Evolutionary conservation across 1,140 invertebrate genomes (phyloP).

Genomic region (Calycopis cecrops): DNA sequence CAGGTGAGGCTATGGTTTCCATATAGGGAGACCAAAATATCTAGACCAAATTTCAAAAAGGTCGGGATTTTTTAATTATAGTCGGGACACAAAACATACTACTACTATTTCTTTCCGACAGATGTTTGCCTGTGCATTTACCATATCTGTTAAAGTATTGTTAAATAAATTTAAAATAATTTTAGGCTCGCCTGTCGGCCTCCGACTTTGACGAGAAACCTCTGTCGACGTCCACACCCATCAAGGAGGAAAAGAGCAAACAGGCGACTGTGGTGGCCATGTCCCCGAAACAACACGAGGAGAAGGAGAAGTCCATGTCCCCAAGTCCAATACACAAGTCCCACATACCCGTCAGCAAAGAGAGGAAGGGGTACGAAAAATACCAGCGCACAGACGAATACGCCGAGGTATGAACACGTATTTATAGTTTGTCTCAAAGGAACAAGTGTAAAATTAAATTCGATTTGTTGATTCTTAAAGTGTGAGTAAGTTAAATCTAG

Average conservation of each 20-base stretch:
- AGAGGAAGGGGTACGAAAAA: conserved; percentile 30
- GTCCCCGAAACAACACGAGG: conserved; percentile 51
- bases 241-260: conserved; percentile 40
- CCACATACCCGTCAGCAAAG: conserved; percentile 35
- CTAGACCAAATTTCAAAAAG: no score
- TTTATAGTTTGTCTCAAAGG: not conserved
- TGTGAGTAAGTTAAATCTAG: no score
- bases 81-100: no score
- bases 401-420: conserved; percentile 23
- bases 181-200: conserved; percentile 37
- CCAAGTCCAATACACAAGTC: conserved; percentile 28
- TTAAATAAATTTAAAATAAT: conserved; percentile 7
- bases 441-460: not conserved
- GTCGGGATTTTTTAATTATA: no score
- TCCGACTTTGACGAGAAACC: conserved; percentile 46
- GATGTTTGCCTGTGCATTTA: no score
- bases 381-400: conserved; percentile 42
- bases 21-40: no score
- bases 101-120: no score
- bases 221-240: conserved; percentile 62
- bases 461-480: conserved; percentile 10
- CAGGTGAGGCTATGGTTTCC: no score
- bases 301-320: conserved; percentile 23
- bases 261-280: conserved; percentile 58
- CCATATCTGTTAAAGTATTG: no score